These are phyloP conservation scores for Xiphophorus hellerii DNA, from an alignment of 2,113 vertebrate species.

Conservation along the genomic window DNA sequence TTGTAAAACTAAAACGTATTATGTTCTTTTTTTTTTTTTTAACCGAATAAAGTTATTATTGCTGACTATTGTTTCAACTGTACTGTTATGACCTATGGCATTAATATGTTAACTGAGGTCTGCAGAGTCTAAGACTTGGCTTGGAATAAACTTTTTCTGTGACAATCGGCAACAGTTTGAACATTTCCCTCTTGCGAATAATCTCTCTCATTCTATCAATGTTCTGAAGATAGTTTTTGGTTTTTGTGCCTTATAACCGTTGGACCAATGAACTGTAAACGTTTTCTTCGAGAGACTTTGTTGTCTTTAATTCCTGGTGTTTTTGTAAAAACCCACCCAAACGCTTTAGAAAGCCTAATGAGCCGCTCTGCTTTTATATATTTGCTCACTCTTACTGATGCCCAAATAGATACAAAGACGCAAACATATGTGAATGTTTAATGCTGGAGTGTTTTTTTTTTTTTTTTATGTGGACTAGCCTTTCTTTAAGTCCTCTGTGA, in stretches of 20 bases:
- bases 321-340: background rate
- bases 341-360: background rate
- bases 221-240: too few relatives aligned
- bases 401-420: background rate
- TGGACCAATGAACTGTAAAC: background rate
- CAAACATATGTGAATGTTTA: background rate
- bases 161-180: background rate
- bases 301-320: background rate
- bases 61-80: background rate
- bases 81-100: too few relatives aligned
- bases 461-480: background rate
- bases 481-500: background rate
- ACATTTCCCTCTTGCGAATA: background rate
- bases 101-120: too few relatives aligned
- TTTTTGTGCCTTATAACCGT: background rate
- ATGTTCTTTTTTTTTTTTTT: background rate
- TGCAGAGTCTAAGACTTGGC: background rate
- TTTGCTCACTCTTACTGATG: background rate
- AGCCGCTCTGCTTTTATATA: background rate
- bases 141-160: background rate
- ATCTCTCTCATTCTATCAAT: too few relatives aligned
- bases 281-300: background rate
- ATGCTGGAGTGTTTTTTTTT: background rate
- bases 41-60: background rate
- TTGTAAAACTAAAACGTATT: background rate